Base-by-base conservation (phyloP, 92 coral and sea anemone species). In the Epizoanthus scotinus region DNA sequence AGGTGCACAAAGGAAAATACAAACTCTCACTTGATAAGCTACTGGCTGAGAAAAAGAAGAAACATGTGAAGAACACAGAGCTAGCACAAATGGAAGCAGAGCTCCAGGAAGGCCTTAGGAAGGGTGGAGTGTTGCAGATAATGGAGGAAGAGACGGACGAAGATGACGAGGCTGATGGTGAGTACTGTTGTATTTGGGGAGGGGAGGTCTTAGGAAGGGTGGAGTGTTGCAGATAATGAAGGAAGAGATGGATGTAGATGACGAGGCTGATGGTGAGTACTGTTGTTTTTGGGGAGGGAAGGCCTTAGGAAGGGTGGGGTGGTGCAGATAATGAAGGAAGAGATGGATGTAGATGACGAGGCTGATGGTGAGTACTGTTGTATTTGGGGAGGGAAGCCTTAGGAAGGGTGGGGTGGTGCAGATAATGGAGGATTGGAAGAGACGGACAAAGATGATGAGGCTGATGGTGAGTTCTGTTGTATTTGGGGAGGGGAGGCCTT, bases 31-130 rank as follows among this genome's bases (percentile, higher is more conserved):
- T 96, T 47, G 82, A 85, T 21, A 87, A 89, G 71, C 81, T 96
- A 68, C 67, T 93, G 64, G 70, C 84, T 5, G 95, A 93, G 67
- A 93, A 90, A 56, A 90, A 69, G 18, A 91, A 85, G 73, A 84
- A 67, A 49, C 65, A 78, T 38, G 87, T 59, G 66, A 84, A 72
- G 21, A 87, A 93, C 78, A 85, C 82, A 3, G 90, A 81, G 56
- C 65, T 96, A 85, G 87, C 81, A 26, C 36, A 79, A 17, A 93
- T 96, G 88, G 92, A 87, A 67, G 89, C 81, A 56, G 91, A 91
- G 27, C 80, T 96, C 31, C 92, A 93, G 63, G 88, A 86, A 36
- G 88, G 89, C 15, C 84, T 91, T 9, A 66, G 89, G 70, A 87
- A 70, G 80, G 98, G 97, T 52, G 91, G 94, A 55, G 82, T 86